Base-by-base conservation (phyloP, 2,888 invertebrate genomes). In the Ecliptopera silaceata region DNA sequence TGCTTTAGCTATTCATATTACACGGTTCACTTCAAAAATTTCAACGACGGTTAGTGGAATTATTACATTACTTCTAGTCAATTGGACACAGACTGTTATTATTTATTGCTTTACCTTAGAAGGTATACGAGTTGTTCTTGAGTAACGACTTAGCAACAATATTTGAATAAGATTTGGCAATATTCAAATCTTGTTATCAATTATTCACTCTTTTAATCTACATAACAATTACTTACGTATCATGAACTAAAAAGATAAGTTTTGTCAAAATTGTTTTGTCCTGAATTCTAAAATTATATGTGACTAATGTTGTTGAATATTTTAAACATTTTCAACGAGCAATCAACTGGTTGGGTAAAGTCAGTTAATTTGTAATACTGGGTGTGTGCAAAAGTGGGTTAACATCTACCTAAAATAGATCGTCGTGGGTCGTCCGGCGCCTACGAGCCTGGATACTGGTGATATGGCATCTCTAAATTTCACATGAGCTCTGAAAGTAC, bases 391-490 rank as follows among this genome's bases (percentile, higher is more conserved):
- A 80, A 87, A 84, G 79, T 87, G 75, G 87, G 87, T 85, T 86
- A 86, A 79, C 82, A 74, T 75, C 70, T 64, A 74, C 66, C 79
- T 69, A 74, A 86, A 87, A 86, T 86, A 87, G 87, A 84, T 71
- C 79, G 81, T 76, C 80, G 80, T 70, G 75, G 75, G 72, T 75
- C 77, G 75, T 74, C 77, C 75, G 77, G 71, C 50, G 45, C 48
- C 59, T 61, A 54, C 48, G 71, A 72, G 63, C 60, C 60, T 43
- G 52, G 61, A 68, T 63, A 54, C 39, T 62, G 34, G 42, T 70
- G 79, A 81, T 75, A 68, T 61, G 75, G 70, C 63, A 68, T 59
- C 61, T 31, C 17, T 50, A 18, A 48, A 52, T 48, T 48, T 34
- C 26, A 13, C 43, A 52, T 52, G 26, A 44, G 56, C 8, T 42